Conservation (phyloP, 2,888 invertebrate species). For the Scaptomyza tumidula region DNA sequence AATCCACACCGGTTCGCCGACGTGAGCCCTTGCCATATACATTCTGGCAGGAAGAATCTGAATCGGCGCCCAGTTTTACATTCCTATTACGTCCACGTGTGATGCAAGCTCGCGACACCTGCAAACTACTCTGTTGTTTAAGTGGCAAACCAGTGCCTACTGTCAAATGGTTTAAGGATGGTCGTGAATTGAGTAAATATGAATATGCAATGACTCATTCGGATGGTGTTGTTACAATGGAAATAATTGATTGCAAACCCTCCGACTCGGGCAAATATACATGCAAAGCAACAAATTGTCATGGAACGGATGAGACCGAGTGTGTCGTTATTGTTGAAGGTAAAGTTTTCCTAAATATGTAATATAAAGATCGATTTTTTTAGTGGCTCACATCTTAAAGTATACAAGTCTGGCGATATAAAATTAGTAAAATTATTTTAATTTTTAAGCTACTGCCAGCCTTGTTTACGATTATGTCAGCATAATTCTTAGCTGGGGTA, state of each 20-base stretch:
- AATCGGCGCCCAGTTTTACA: conserved; percentile 97
- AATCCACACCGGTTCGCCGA: conserved; percentile 89
- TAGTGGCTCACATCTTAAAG: too few species aligned
- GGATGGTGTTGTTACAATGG: conserved; percentile 98
- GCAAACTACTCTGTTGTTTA: conserved; percentile 98
- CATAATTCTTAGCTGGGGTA: background rate
- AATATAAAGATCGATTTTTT: background rate
- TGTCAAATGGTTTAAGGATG: conserved; percentile 97
- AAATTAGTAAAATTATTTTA: too few species aligned
- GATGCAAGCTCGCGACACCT: conserved; percentile 97
- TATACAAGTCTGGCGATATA: background rate
- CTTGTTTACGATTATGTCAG: too few species aligned
- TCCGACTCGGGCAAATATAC: conserved; percentile 98
- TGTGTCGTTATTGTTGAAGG: conserved; percentile 99
- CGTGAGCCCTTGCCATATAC: conserved; percentile 93
- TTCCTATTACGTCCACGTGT: conserved; percentile 99
- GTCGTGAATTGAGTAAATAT: conserved; percentile 94
- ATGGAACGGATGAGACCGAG: conserved; percentile 97
- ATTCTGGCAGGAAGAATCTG: conserved; percentile 96
- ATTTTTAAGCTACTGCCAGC: too few species aligned
- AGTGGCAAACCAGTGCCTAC: conserved; percentile 97
- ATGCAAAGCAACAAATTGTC: conserved; percentile 96
- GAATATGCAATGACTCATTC: conserved; percentile 96
- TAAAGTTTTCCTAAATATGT: conserved; percentile 72
- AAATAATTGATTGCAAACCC: conserved; percentile 96